Conservation (phyloP, 2,888 invertebrate genomes). For the Catocala sponsa region DNA sequence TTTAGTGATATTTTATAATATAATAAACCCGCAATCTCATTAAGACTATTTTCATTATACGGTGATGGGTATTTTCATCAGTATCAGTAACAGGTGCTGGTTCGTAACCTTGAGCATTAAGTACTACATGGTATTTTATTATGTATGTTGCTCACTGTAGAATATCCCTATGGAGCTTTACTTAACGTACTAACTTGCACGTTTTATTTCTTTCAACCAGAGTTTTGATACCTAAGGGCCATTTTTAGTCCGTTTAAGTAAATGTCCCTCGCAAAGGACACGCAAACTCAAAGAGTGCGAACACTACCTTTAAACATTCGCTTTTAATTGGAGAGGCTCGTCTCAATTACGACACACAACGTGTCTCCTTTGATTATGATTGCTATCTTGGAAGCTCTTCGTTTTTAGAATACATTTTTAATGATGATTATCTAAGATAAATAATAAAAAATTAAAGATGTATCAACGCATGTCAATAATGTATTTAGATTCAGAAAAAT, state of each 20-base stretch:
- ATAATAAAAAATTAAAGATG: too few species aligned
- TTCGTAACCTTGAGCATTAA: too few species aligned
- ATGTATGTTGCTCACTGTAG: neutral
- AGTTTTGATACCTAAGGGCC: slow-evolving; percentile 52
- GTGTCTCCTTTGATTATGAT: slow-evolving; percentile 78
- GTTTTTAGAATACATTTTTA: slow-evolving; percentile 26
- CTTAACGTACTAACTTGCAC: slow-evolving; percentile 64
- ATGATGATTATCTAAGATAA: neutral
- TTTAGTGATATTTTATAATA: too few species aligned
- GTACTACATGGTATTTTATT: too few species aligned
- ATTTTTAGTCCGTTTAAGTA: slow-evolving; percentile 55
- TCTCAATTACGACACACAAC: slow-evolving; percentile 77
- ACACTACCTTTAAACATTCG: slow-evolving; percentile 71
- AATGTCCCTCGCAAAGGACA: slow-evolving; percentile 45
- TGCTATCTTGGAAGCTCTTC: slow-evolving; percentile 69
- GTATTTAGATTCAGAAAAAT: too few species aligned
- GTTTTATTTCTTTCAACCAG: slow-evolving; percentile 54
- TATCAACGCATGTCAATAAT: neutral
- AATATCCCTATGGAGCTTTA: slow-evolving; percentile 37
- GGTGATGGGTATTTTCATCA: slow-evolving; percentile 32
- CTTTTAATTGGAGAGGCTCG: slow-evolving; percentile 82
- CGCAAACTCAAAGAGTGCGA: slow-evolving; percentile 72
- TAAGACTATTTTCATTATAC: slow-evolving; percentile 29
- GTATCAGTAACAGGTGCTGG: too few species aligned
- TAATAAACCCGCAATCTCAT: too few species aligned